Percentiles rank a stretch among this genome's conserved stretches.
phyloP scores from a whole-genome alignment of 2,113 vertebrate genomes.

The Pycnonotus jocosus region DNA sequence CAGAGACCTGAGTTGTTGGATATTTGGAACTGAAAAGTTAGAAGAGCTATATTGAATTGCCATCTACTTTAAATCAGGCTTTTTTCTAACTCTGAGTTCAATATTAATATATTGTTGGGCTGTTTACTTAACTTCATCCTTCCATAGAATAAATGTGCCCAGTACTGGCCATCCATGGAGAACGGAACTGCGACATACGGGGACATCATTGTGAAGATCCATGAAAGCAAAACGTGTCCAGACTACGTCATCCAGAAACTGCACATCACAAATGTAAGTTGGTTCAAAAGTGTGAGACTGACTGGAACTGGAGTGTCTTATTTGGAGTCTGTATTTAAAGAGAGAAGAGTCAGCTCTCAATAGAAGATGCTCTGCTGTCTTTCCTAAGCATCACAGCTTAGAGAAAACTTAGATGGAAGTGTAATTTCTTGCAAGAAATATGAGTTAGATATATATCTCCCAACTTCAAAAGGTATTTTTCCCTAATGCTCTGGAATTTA shows the following conservation, averaged over 20 bases:
- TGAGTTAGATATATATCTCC: neutral
- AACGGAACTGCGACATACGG: conserved; percentile 76
- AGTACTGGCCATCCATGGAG: conserved; percentile 88
- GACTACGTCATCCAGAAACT: conserved; percentile 90
- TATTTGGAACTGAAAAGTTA: neutral
- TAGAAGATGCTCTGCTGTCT: neutral
- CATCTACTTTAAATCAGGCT: neutral
- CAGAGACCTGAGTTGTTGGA: neutral
- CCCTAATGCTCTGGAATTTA: neutral
- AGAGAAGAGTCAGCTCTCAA: neutral
- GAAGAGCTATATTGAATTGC: neutral
- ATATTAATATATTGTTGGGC: neutral
- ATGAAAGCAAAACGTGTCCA: conserved; percentile 79
- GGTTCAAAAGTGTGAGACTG: neutral
- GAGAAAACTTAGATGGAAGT: neutral
- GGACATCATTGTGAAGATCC: conserved; percentile 84
- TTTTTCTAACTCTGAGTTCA: neutral
- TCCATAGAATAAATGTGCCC: conserved; percentile 87
- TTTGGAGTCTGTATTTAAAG: neutral
- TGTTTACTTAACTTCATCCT: neutral
- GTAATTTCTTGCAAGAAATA: neutral
- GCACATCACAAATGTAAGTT: conserved; percentile 82
- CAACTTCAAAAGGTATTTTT: neutral
- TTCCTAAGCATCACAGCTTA: neutral
- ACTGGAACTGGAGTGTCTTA: neutral